Conservation (phyloP, 2,797 vertebrate genomes). For the Hemibagrus guttatus region DNA sequence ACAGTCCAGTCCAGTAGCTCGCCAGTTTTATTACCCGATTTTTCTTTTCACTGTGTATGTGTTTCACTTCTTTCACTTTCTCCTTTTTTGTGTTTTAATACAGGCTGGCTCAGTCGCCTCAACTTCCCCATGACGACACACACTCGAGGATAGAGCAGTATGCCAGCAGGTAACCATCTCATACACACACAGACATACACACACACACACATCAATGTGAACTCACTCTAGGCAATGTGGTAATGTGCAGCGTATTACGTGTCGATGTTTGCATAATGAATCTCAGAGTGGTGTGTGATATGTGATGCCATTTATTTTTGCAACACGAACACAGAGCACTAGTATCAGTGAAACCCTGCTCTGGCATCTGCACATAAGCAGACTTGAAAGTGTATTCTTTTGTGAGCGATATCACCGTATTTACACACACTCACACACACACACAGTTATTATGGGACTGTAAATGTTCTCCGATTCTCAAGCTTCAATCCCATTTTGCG, state of each 20-base stretch:
- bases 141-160: slow-evolving; percentile 98
- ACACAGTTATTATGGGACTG: slow-evolving; percentile 43
- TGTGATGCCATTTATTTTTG: neutral
- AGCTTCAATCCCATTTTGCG: slow-evolving; percentile 44
- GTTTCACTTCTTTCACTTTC: slow-evolving; percentile 46
- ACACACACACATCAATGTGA: neutral
- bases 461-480: slow-evolving; percentile 39
- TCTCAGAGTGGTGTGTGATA: neutral
- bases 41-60: slow-evolving; percentile 51
- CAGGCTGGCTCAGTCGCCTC: slow-evolving; percentile 90
- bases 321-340: neutral
- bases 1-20: slow-evolving; percentile 64
- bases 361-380: slow-evolving; percentile 14
- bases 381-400: slow-evolving; percentile 38
- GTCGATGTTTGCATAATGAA: neutral
- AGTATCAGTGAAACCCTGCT: neutral
- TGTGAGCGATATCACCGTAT: neutral
- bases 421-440: neutral
- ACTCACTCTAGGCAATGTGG: slow-evolving; percentile 8
- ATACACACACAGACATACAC: slow-evolving; percentile 7
- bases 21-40: slow-evolving; percentile 21
- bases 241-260: slow-evolving; percentile 4
- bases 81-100: slow-evolving; percentile 69
- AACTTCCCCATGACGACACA: slow-evolving; percentile 95
- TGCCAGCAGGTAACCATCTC: slow-evolving; percentile 85